Evolutionary conservation across 2,888 invertebrate genomes (phyloP), one percentile per base, ranked within the genome.

Genomic region (Eretmocerus hayati): DNA sequence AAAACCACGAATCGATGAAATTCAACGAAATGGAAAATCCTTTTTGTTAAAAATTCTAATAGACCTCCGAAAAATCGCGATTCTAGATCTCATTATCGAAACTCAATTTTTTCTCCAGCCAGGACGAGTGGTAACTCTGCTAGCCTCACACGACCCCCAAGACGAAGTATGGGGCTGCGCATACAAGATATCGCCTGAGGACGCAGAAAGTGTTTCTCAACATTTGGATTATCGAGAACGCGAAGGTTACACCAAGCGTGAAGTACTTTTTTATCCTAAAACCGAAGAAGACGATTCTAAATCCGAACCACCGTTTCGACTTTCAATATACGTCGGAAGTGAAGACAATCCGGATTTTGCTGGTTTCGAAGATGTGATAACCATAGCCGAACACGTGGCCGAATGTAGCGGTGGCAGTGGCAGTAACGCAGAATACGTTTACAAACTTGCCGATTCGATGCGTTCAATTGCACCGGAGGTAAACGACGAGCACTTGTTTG

Each of bases 211-310:
- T 53, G 93, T 95, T 0, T 77, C 86, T 2, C 75, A 81, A 43
- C 88, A 95, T 67, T 75, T 97, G 57, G 94, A 96, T 67, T 85
- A 80, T 63, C 77, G 96, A 62, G 96, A 97, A 72, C 91, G 91
- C 67, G 91, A 90, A 71, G 96, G 96, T 9, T 97, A 97, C 66
- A 75, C 82, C 44, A 81, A 85, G 58, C 80, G 77, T 65, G 74
- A 72, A 5, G 80, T 89, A 0, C 74, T 75, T 46, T 96, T 96
- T 68, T 74, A 86, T 66, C 88, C 91, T 6, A n/a, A n/a, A n/a
- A n/a, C n/a, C n/a, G 21, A 49, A 6, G 42, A 46, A 21, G 47
- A 58, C 11, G 35, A 47, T 36, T 55, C 58, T 48, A 50, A 53
- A 5, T 62, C 61, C n/a, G 61, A 74, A 38, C 62, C 74, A 35